Conservation (phyloP, 2,888 invertebrate genomes). For the Liopterus haemorrhoidalis region DNA sequence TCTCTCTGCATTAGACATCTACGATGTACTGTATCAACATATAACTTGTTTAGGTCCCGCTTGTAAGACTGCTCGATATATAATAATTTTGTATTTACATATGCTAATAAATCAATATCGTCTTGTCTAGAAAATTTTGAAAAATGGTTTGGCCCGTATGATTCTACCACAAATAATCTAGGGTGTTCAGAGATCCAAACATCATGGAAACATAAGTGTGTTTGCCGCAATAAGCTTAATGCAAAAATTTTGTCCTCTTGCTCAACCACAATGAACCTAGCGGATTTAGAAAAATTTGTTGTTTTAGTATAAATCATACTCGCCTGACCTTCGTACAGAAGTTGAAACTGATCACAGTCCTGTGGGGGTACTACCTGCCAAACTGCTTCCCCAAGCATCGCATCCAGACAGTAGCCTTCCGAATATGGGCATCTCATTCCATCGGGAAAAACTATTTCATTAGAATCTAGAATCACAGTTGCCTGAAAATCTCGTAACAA, state of each 20-base stretch:
- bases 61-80: too few relatives aligned
- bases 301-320: slow-evolving; percentile 2
- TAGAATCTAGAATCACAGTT: slow-evolving; percentile 18
- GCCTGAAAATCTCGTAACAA: slow-evolving; percentile 19
- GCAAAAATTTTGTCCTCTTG: too few relatives aligned
- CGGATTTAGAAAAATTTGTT: background rate
- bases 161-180: too few relatives aligned
- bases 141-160: background rate
- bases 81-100: slow-evolving; percentile 24
- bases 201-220: too few relatives aligned
- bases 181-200: too few relatives aligned
- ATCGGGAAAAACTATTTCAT: slow-evolving; percentile 20
- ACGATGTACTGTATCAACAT: too few relatives aligned
- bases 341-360: slow-evolving; percentile 8
- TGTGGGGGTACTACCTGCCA: slow-evolving; percentile 7
- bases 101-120: slow-evolving; percentile 20
- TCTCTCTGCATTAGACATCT: slow-evolving; percentile 20
- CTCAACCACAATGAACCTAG: too few relatives aligned
- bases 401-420: slow-evolving; percentile 23
- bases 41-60: too few relatives aligned
- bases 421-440: slow-evolving; percentile 23
- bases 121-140: slow-evolving; percentile 2
- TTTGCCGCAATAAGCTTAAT: too few relatives aligned
- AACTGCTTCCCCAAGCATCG: slow-evolving; percentile 18
- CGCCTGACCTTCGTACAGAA: slow-evolving; percentile 19